Percentiles rank a stretch among this genome's conserved stretches.
Evolutionary conservation across 1,140 invertebrate genomes (phyloP).

Genomic region (Bombus waltoni): DNA sequence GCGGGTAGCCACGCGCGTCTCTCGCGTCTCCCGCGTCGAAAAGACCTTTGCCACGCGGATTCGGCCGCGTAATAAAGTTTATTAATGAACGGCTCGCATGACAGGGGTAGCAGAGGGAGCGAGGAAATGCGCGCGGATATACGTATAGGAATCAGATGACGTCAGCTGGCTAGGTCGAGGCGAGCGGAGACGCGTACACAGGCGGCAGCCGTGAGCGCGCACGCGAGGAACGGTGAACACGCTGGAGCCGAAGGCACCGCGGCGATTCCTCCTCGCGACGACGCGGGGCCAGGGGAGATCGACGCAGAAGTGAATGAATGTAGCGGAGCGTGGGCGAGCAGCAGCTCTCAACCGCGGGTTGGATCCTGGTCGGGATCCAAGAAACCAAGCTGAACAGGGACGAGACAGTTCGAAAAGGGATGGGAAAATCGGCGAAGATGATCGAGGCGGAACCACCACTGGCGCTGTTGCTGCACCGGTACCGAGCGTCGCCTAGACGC

Average conservation of each 20-base stretch:
- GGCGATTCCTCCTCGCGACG: slow-evolving; percentile 35
- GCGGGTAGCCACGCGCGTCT: slow-evolving; percentile 25
- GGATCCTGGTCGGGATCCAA: not conserved
- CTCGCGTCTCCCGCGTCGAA: slow-evolving; percentile 14
- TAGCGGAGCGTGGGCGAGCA: slow-evolving; percentile 75
- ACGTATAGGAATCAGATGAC: slow-evolving; percentile 69
- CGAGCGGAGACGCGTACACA: slow-evolving; percentile 38
- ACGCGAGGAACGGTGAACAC: slow-evolving; percentile 61
- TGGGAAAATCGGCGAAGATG: not conserved
- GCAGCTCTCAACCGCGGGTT: slow-evolving; percentile 65
- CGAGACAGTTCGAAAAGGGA: not conserved
- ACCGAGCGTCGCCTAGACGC: slow-evolving; percentile 55
- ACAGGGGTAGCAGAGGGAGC: slow-evolving; percentile 34
- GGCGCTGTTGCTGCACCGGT: slow-evolving; percentile 27
- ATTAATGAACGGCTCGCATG: slow-evolving; percentile 63
- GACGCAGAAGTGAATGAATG: slow-evolving; percentile 78
- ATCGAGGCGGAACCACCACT: slow-evolving; percentile 2
- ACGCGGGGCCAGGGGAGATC: slow-evolving; percentile 50
- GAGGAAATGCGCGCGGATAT: slow-evolving; percentile 54
- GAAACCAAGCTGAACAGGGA: not conserved
- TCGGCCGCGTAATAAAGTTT: slow-evolving; percentile 65
- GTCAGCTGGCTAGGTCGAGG: slow-evolving; percentile 65
- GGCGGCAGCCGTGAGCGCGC: slow-evolving; percentile 40
- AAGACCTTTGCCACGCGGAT: slow-evolving; percentile 26
- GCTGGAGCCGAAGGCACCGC: slow-evolving; percentile 45